Evolutionary conservation across 2,888 invertebrate genomes (phyloP).

Genomic region (Morpho helenor): DNA sequence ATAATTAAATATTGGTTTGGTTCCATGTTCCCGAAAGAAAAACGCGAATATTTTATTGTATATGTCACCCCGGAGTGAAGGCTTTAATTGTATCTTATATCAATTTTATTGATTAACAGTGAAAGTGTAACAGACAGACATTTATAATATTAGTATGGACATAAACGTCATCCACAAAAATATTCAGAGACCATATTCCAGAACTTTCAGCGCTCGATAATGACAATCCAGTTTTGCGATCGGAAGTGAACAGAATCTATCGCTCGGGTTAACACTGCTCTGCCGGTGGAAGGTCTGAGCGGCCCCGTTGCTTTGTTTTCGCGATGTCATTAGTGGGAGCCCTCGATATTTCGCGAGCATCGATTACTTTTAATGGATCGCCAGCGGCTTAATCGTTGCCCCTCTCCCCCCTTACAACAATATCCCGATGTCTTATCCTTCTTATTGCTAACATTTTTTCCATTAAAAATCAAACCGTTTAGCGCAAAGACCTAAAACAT

Average conservation of each 20-base stretch:
- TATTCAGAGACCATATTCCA: neutral
- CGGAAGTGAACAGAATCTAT: conserved; percentile 21
- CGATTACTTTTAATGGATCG: conserved; percentile 76
- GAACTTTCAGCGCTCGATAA: conserved; percentile 7
- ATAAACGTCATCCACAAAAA: neutral
- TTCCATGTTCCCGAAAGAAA: too few species aligned
- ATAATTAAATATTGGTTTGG: too few species aligned
- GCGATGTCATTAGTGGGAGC: conserved; percentile 75
- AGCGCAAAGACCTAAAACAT: neutral
- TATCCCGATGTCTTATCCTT: conserved; percentile 25
- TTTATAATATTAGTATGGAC: too few species aligned
- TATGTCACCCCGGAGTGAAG: too few species aligned
- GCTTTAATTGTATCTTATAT: too few species aligned
- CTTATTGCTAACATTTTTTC: too few species aligned
- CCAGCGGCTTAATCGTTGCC: conserved; percentile 54
- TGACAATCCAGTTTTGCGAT: conserved; percentile 10
- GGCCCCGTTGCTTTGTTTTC: conserved; percentile 65
- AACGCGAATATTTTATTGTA: too few species aligned
- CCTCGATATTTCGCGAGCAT: conserved; percentile 73
- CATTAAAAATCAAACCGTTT: too few species aligned
- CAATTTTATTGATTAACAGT: too few species aligned
- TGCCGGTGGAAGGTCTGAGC: conserved; percentile 22
- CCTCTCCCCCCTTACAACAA: conserved; percentile 35
- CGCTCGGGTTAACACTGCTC: conserved; percentile 18
- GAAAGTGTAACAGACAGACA: too few species aligned